Evolutionary conservation across 1,140 invertebrate genomes (phyloP).

Genomic region (Callitettix versicolor): DNA sequence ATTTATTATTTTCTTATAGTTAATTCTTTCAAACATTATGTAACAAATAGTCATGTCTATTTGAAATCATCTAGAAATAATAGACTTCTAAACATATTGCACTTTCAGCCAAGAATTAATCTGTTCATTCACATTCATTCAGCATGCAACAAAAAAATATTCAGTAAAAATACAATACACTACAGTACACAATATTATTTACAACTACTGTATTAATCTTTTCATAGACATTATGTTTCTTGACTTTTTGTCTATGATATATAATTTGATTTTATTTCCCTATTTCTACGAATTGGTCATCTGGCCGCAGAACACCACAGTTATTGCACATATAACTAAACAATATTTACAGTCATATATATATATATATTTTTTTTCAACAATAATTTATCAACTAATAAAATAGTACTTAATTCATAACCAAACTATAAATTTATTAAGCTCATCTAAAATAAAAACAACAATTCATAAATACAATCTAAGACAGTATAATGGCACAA

Average conservation of each 20-base stretch:
- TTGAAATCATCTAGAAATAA: slow-evolving; percentile 15
- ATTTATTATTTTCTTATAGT: slow-evolving; percentile 8
- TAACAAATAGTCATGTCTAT: slow-evolving; percentile 17
- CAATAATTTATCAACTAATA: too few relatives aligned
- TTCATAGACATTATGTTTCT: slow-evolving; percentile 6
- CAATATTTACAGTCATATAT: neutral
- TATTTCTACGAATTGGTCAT: neutral
- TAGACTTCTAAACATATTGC: slow-evolving; percentile 12
- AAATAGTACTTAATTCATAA: too few relatives aligned
- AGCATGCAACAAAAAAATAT: slow-evolving; percentile 7
- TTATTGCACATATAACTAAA: slow-evolving; percentile 1
- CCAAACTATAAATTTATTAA: too few relatives aligned
- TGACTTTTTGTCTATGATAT: slow-evolving; percentile 5
- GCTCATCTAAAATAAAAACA: too few relatives aligned
- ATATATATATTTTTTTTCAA: neutral
- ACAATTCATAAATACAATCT: too few relatives aligned
- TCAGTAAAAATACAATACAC: slow-evolving; percentile 13
- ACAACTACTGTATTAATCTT: slow-evolving; percentile 4
- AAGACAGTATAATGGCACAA: neutral
- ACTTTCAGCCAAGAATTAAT: slow-evolving; percentile 13
- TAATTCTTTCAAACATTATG: slow-evolving; percentile 18
- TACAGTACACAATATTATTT: slow-evolving; percentile 14
- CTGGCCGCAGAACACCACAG: neutral
- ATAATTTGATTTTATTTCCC: neutral
- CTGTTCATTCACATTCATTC: neutral